Evolutionary conservation across 2,797 vertebrate species (phyloP), one percentile per base, ranked within the genome.

Genomic region (Cryptoprocta ferox): DNA sequence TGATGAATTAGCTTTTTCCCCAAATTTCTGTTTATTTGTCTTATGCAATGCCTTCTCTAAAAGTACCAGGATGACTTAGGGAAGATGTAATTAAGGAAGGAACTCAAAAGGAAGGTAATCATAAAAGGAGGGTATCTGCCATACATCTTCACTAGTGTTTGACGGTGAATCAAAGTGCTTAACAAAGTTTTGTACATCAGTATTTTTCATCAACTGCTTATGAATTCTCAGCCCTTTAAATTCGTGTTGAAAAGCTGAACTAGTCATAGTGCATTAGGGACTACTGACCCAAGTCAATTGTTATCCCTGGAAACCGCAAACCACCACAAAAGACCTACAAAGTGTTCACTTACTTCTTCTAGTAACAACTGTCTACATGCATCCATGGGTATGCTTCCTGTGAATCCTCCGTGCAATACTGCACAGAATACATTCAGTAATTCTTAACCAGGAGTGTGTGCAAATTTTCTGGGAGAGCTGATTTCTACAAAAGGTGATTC

Each of bases 381-480:
- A 45, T 28, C 18, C 9, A 68, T 16, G 30, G 3, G 8, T 66
- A 30, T 11, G 30, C 19, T 89, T 65, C 35, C 37, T 39, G 32
- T 48, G 24, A 90, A 87, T 63, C 11, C 9, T 87, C 65, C 26
- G 8, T 30, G 12, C 39, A 79, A 12, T 53, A 70, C 5, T 84
- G 0, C 4, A 2, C 35, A 6, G 26, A 78, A 81, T 42, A 0
- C 26, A 56, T 65, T 75, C 42, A 48, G 13, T 75, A 82, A 85
- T 82, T 66, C 37, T 95, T 75, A 94, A 56, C 42, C 7, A 68
- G 5, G 8, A 59, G 16, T 70, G 76, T 32, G 5, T 71, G 87
- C 89, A 95, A 94, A 91, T 81, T 53, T 93, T 93, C 42, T 35
- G 26, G 30, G 63, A 98, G 28, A 19, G 32, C 24, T 75, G 81